phyloP scores from a whole-genome alignment of 2,113 vertebrate species.

The Menura novaehollandiae region DNA sequence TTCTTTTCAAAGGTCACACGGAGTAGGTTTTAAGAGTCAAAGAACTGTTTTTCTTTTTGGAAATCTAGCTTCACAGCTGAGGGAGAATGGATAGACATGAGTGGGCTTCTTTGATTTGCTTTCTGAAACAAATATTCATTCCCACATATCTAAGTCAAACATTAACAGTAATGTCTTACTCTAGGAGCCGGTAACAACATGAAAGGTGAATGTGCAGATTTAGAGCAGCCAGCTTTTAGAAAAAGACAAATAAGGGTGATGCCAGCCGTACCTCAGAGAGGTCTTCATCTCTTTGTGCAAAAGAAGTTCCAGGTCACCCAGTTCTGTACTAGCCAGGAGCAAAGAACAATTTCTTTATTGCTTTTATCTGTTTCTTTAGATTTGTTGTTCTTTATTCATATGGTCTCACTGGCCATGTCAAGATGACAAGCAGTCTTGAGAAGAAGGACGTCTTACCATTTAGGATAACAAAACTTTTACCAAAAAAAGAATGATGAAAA shows the following conservation, averaged over 20 bases:
- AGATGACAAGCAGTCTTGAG: not conserved
- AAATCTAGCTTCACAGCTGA: constrained; percentile 29
- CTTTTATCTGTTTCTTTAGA: not conserved
- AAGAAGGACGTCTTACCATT: not conserved
- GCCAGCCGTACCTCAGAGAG: not conserved
- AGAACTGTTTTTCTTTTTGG: not conserved
- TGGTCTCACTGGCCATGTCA: not conserved
- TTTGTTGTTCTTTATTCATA: not conserved
- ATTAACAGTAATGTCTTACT: constrained; percentile 30
- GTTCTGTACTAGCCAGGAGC: not conserved
- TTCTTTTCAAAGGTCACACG: not conserved
- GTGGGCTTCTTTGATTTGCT: constrained; percentile 5
- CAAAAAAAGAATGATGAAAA: not conserved
- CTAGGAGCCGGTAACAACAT: not conserved
- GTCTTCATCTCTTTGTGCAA: not conserved
- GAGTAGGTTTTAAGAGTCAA: not conserved
- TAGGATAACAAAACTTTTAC: not conserved
- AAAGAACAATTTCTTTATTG: not conserved
- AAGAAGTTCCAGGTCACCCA: not conserved
- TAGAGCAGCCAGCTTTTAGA: not conserved
- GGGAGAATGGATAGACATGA: constrained; percentile 5
- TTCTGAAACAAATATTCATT: constrained; percentile 31
- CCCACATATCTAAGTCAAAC: constrained; percentile 37
- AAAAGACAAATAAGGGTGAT: not conserved
- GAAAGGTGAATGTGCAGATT: not conserved